phyloP scores from a whole-genome alignment of 2,888 invertebrate genomes.

The Drosophila birchii region DNA sequence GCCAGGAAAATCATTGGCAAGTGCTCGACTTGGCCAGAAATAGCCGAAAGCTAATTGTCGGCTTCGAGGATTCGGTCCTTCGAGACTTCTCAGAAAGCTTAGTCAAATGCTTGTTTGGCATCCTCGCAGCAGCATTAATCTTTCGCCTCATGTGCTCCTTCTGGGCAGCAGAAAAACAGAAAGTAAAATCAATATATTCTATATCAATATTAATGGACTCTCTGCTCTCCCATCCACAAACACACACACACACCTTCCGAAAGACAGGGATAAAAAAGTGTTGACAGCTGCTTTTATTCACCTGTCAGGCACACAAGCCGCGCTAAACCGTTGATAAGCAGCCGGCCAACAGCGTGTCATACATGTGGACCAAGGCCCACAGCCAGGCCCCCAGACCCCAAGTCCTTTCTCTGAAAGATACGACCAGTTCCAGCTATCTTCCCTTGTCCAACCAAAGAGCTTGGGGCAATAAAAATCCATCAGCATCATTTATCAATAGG shows the following conservation, averaged over 20 bases:
- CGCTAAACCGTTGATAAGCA: conserved; percentile 78
- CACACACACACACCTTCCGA: conserved; percentile 7
- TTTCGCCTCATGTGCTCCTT: conserved; percentile 22
- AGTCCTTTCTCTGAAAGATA: not conserved
- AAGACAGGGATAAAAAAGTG: conserved; percentile 57
- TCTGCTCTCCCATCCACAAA: conserved; percentile 17
- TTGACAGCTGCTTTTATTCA: conserved; percentile 81
- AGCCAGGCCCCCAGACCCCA: not conserved
- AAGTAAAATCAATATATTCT: conserved; percentile 64
- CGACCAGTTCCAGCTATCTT: conserved; percentile 14
- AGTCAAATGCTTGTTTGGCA: conserved; percentile 22
- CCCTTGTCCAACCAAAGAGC: conserved; percentile 28
- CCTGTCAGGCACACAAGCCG: conserved; percentile 79
- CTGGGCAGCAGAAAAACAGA: conserved; percentile 35
- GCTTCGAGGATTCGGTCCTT: conserved; percentile 5
- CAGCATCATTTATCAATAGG: conserved; percentile 80
- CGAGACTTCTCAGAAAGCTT: conserved; percentile 17
- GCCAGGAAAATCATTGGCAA: conserved; percentile 27
- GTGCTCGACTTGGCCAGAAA: conserved; percentile 24
- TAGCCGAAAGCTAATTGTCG: conserved; percentile 39
- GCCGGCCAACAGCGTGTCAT: conserved; percentile 45
- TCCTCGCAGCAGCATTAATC: conserved; percentile 32
- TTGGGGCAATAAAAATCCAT: conserved; percentile 69
- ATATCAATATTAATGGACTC: conserved; percentile 71
- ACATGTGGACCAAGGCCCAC: conserved; percentile 30